phyloP scores from a whole-genome alignment of 2,797 vertebrate species.

The Sus cebifrons region DNA sequence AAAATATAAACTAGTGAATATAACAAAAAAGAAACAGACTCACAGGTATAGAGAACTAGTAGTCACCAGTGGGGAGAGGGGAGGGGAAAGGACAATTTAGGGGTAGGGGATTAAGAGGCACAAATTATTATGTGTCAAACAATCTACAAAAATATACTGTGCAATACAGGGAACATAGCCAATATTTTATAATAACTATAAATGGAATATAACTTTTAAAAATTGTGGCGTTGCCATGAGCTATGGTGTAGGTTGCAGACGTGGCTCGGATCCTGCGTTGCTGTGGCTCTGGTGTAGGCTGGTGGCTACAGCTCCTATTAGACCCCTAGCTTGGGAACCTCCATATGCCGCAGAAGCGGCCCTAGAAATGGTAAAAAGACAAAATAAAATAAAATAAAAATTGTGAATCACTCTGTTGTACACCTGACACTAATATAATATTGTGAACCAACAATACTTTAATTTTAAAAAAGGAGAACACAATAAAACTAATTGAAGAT shows the following conservation, averaged over 20 bases:
- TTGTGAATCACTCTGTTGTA: not conserved
- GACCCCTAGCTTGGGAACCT: no score
- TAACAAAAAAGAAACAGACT: not conserved
- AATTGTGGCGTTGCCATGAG: not conserved
- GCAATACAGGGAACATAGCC: not conserved
- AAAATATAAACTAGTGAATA: not conserved
- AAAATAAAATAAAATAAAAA: not conserved
- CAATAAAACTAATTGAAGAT: not conserved
- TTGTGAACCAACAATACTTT: not conserved
- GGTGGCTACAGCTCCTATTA: no score
- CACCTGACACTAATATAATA: not conserved
- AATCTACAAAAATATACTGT: not conserved
- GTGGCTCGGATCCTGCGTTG: no score
- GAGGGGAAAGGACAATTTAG: not conserved
- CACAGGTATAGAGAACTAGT: not conserved
- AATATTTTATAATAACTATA: no score
- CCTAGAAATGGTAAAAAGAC: no score
- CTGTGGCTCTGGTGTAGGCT: no score
- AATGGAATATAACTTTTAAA: not conserved
- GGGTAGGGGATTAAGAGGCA: not conserved
- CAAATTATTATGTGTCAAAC: not conserved
- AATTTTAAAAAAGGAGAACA: not conserved
- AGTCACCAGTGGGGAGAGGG: not conserved
- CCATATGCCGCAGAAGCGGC: no score
- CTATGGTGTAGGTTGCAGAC: no score